Percentiles rank a stretch among this genome's conserved stretches.
Conservation (phyloP, 2,113 vertebrate species). For the Grus americana region DNA sequence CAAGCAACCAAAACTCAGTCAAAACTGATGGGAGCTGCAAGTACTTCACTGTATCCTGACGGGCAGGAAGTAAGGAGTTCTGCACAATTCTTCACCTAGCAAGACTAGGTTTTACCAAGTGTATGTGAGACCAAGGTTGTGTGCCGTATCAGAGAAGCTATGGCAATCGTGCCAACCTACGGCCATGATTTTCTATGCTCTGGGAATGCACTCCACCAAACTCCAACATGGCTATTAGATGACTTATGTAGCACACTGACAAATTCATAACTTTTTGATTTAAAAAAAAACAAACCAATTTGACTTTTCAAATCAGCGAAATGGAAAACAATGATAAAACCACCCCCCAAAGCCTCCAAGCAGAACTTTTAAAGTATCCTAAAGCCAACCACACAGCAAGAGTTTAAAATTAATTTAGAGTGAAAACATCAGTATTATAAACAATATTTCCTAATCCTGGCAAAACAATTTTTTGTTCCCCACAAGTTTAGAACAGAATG, state of each 20-base stretch:
- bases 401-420: background rate
- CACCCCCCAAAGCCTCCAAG: background rate
- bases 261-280: background rate
- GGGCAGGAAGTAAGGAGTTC: background rate
- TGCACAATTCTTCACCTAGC: background rate
- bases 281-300: background rate
- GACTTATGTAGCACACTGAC: background rate
- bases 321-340: background rate
- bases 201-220: background rate
- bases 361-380: background rate
- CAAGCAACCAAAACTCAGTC: background rate
- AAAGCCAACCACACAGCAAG: background rate
- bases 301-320: background rate
- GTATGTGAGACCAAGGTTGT: background rate
- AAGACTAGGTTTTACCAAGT: background rate
- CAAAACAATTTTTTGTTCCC: background rate
- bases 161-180: background rate
- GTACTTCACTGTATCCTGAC: background rate
- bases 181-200: background rate
- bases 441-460: background rate
- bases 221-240: background rate
- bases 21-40: background rate
- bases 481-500: background rate
- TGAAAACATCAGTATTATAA: background rate
- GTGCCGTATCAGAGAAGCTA: background rate